Conservation (phyloP, 2,113 vertebrate species). For the Thymallus thymallus region DNA sequence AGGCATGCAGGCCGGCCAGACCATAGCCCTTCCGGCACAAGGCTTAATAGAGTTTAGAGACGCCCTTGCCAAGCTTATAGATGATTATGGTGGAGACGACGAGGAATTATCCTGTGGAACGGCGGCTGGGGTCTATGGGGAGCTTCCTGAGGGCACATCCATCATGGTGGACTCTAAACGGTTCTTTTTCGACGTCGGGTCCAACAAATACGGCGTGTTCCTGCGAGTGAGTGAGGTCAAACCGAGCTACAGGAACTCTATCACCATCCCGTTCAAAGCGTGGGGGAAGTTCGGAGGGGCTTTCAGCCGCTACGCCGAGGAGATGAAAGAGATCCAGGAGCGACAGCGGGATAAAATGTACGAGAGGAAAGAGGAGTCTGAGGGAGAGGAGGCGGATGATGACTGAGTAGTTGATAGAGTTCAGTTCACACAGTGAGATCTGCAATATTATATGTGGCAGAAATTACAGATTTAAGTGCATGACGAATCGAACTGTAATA, state of each 20-base stretch:
- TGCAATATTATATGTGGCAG: constrained; percentile 56
- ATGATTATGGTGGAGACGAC: constrained; percentile 91
- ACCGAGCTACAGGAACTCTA: constrained; percentile 96
- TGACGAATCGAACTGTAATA: constrained; percentile 75
- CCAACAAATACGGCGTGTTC: constrained; percentile 97
- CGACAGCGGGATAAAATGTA: constrained; percentile 89
- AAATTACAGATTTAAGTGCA: constrained; percentile 65
- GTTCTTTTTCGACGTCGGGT: constrained; percentile 97
- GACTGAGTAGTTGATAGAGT: constrained; percentile 73
- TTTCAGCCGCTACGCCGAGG: constrained; percentile 91
- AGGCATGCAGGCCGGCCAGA: constrained; percentile 88
- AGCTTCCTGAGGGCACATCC: constrained; percentile 93
- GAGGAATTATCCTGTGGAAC: constrained; percentile 82
- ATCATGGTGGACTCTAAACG: constrained; percentile 95
- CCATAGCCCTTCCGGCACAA: constrained; percentile 91
- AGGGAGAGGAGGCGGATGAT: constrained; percentile 92
- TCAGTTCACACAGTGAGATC: constrained; percentile 23
- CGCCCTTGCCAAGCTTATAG: constrained; percentile 91
- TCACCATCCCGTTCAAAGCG: constrained; percentile 94
- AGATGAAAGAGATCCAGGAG: constrained; percentile 98
- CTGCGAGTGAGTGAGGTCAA: constrained; percentile 96
- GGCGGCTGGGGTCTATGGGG: constrained; percentile 79
- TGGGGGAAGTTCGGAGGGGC: constrained; percentile 96
- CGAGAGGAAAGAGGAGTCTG: constrained; percentile 89
- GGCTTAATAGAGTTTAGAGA: constrained; percentile 95